Conservation (phyloP, 1,140 invertebrate species). For the Eueides isabella region DNA sequence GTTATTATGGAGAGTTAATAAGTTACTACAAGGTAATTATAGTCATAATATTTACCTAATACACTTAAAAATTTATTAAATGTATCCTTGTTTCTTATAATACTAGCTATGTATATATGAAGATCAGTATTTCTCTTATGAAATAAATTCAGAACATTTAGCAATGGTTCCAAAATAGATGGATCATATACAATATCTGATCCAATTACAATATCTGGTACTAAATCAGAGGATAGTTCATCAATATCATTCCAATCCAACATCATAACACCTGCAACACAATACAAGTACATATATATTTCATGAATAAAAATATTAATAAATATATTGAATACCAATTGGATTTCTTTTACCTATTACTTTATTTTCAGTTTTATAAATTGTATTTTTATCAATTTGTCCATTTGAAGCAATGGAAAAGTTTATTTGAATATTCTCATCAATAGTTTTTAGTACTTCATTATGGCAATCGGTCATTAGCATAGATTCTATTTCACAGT, state of each 20-base stretch:
- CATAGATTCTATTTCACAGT: slow-evolving; percentile 57
- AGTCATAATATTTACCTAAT: slow-evolving; percentile 50
- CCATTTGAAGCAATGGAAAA: slow-evolving; percentile 43
- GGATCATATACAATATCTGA: slow-evolving; percentile 76
- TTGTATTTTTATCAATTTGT: slow-evolving; percentile 15
- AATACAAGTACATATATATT: slow-evolving; percentile 15
- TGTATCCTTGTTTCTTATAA: slow-evolving; percentile 70
- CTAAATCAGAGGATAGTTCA: slow-evolving; percentile 39
- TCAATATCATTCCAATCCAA: slow-evolving; percentile 65
- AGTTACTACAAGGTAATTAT: slow-evolving; percentile 1
- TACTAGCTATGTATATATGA: slow-evolving; percentile 65
- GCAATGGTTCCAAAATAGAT: slow-evolving; percentile 61
- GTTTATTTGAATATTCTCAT: slow-evolving; percentile 66
- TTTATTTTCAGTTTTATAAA: slow-evolving; percentile 38
- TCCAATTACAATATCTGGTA: slow-evolving; percentile 69
- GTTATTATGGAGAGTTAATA: slow-evolving; percentile 21
- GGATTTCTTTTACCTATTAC: slow-evolving; percentile 59
- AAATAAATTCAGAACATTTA: slow-evolving; percentile 58
- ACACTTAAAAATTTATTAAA: slow-evolving; percentile 53
- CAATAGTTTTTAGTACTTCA: slow-evolving; percentile 62
- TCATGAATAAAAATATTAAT: no score
- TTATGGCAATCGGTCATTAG: slow-evolving; percentile 64
- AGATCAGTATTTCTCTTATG: slow-evolving; percentile 56
- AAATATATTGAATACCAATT: no score
- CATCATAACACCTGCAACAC: slow-evolving; percentile 51